These are phyloP conservation scores for Pandemis heparana DNA, from an alignment of 2,888 invertebrate genomes.

Conservation along the genomic window DNA sequence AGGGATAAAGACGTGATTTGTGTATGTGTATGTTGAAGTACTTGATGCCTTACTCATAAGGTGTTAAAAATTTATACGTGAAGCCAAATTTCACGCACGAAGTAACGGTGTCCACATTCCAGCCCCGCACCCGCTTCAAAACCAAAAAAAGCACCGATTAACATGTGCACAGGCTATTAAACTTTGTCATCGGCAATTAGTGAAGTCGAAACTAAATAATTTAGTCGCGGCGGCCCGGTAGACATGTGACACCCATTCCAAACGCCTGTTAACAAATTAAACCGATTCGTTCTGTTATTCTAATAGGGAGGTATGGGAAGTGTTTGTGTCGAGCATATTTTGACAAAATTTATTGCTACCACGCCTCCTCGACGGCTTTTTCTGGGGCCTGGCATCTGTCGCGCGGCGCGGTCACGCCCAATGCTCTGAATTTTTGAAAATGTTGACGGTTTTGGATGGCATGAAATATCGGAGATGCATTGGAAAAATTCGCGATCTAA, in stretches of 20 bases:
- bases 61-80: not conserved
- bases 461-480: slow-evolving; percentile 26
- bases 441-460: slow-evolving; percentile 55
- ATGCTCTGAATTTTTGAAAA: slow-evolving; percentile 62
- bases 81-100: not conserved
- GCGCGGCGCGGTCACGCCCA: slow-evolving; percentile 75
- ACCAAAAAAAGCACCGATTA: slow-evolving; percentile 62
- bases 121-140: slow-evolving; percentile 46
- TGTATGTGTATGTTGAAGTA: too few species aligned
- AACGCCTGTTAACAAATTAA: slow-evolving; percentile 84
- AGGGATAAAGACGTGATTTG: too few species aligned
- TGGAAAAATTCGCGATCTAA: too few species aligned
- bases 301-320: slow-evolving; percentile 82
- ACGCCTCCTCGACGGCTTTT: slow-evolving; percentile 79
- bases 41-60: not conserved
- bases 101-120: slow-evolving; percentile 16
- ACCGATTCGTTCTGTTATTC: slow-evolving; percentile 84
- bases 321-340: slow-evolving; percentile 83
- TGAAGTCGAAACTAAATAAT: slow-evolving; percentile 78
- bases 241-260: slow-evolving; percentile 82
- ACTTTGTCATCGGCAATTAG: slow-evolving; percentile 83
- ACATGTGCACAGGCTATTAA: slow-evolving; percentile 81
- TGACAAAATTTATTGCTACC: slow-evolving; percentile 85
- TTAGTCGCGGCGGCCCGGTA: slow-evolving; percentile 62
- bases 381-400: slow-evolving; percentile 82